Conservation (phyloP, 2,888 invertebrate species). For the Cataglyphis livida region DNA sequence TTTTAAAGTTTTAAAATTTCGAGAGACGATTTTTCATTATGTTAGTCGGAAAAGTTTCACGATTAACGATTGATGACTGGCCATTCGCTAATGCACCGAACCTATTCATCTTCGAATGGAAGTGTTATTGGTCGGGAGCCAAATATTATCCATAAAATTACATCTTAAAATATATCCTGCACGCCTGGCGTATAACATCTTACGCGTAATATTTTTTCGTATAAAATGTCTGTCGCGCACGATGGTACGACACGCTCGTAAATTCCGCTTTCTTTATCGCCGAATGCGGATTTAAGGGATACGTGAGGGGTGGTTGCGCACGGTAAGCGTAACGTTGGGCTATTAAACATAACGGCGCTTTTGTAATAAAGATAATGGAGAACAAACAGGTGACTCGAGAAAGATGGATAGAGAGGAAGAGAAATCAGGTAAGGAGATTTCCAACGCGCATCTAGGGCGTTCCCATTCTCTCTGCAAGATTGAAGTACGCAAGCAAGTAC, state of each 20-base stretch:
- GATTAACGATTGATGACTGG: background rate
- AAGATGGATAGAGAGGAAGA: background rate
- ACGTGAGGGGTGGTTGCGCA: constrained; percentile 9
- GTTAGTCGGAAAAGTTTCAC: constrained; percentile 4
- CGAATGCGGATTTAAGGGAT: constrained; percentile 43
- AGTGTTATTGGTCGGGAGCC: background rate
- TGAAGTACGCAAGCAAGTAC: constrained; percentile 1
- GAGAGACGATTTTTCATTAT: constrained; percentile 28
- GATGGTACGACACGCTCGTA: constrained; percentile 31
- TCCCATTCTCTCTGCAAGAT: constrained; percentile 14
- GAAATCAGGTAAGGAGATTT: background rate
- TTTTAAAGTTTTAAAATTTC: constrained; percentile 22
- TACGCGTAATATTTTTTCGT: constrained; percentile 32
- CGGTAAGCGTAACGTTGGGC: constrained; percentile 17
- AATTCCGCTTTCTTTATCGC: constrained; percentile 41
- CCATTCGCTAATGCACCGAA: background rate
- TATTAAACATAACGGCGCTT: constrained; percentile 55
- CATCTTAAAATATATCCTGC: background rate
- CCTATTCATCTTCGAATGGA: background rate
- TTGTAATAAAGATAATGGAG: constrained; percentile 58
- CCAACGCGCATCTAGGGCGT: background rate
- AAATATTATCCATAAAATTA: constrained; percentile 22
- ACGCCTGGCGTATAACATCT: constrained; percentile 8
- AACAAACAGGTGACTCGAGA: constrained; percentile 51
- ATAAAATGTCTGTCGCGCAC: constrained; percentile 28